Percentiles rank a stretch among this genome's conserved stretches.
Evolutionary conservation across 2,113 vertebrate species (phyloP).

Genomic region (Dipodomys spectabilis): DNA sequence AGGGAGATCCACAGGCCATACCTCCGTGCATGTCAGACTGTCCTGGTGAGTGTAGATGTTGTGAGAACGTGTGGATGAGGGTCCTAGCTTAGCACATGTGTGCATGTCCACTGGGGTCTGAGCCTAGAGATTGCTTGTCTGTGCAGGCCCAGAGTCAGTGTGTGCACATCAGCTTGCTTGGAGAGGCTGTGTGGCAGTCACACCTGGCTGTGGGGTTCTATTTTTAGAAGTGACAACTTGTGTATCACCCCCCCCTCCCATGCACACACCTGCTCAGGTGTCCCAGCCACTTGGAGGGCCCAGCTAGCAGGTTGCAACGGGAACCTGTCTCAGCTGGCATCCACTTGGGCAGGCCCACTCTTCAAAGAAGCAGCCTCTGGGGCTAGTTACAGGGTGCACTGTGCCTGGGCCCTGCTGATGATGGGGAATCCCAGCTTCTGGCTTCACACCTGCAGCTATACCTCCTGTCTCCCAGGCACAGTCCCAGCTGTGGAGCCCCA

Average conservation of each 20-base stretch:
- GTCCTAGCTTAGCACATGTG: background rate
- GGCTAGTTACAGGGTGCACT: background rate
- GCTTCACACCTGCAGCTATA: background rate
- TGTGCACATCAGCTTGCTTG: background rate
- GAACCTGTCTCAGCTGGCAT: background rate
- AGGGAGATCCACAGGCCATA: background rate
- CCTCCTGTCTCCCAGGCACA: background rate
- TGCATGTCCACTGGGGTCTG: background rate
- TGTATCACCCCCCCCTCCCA: background rate
- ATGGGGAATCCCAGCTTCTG: background rate
- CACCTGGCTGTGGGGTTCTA: constrained; percentile 2
- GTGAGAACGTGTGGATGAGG: background rate
- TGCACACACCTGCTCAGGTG: constrained; percentile 45
- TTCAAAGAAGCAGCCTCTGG: background rate
- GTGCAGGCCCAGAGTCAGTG: background rate
- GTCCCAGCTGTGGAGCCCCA: background rate
- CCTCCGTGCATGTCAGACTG: too few species aligned
- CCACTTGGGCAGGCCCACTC: background rate
- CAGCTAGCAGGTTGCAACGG: background rate
- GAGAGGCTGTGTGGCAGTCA: background rate
- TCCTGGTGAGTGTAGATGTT: background rate
- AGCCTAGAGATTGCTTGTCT: background rate
- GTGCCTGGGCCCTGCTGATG: too few species aligned
- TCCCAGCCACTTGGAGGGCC: background rate
- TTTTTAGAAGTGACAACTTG: constrained; percentile 55